Percentiles rank a stretch among this genome's conserved stretches.
phyloP scores from a whole-genome alignment of 2,888 invertebrate genomes.

The Augochlorella aurata region DNA sequence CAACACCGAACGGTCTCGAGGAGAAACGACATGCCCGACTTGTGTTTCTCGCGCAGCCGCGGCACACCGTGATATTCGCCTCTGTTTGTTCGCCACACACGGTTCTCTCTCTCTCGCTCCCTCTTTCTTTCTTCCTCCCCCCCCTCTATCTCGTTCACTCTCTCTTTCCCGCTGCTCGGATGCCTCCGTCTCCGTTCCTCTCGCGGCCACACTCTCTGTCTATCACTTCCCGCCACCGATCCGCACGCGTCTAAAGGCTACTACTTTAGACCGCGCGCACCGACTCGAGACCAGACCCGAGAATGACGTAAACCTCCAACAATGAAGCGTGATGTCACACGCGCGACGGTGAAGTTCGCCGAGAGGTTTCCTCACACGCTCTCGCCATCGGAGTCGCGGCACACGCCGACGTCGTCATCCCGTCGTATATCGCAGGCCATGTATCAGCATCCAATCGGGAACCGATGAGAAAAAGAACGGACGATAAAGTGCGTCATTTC shows the following conservation, averaged over 20 bases:
- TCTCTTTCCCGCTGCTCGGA: background rate
- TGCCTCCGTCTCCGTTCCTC: background rate
- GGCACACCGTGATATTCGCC: constrained; percentile 35
- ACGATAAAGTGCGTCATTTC: background rate
- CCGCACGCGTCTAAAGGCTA: constrained; percentile 22
- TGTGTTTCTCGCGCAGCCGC: constrained; percentile 66
- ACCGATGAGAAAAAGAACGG: too few relatives aligned
- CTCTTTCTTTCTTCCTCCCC: background rate
- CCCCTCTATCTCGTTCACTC: background rate
- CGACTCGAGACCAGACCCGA: constrained; percentile 67
- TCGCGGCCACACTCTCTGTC: background rate
- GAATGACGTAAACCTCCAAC: constrained; percentile 82
- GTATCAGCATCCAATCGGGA: constrained; percentile 8
- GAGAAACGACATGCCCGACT: constrained; percentile 51
- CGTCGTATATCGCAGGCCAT: background rate
- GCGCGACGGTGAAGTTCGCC: constrained; percentile 44
- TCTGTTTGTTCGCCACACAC: too few relatives aligned
- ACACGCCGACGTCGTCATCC: background rate
- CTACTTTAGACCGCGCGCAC: constrained; percentile 55
- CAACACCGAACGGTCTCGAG: constrained; percentile 3
- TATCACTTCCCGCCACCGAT: constrained; percentile 47
- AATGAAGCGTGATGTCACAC: constrained; percentile 82
- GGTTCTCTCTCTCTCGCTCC: too few relatives aligned
- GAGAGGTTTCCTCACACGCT: constrained; percentile 46
- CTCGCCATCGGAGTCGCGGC: constrained; percentile 14